These are phyloP conservation scores for Oreochromis aureus DNA, from an alignment of 2,113 vertebrate species.

Conservation along the genomic window DNA sequence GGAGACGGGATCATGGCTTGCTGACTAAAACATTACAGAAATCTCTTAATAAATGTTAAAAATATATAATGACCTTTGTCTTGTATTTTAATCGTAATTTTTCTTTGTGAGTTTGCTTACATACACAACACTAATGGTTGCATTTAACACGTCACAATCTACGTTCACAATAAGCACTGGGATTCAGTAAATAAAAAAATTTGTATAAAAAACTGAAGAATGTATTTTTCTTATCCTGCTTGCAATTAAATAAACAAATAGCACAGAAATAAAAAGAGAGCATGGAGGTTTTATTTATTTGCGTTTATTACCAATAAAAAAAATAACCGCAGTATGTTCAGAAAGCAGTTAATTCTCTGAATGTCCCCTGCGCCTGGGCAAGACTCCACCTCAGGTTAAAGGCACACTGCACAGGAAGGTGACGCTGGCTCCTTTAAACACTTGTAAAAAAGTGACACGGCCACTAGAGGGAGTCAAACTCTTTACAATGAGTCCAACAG, in stretches of 20 bases:
- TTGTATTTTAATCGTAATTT: accelerated
- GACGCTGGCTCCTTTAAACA: accelerated
- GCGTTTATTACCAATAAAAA: background rate
- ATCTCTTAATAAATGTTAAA: background rate
- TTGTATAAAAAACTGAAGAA: background rate
- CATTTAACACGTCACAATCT: background rate
- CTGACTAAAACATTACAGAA: accelerated
- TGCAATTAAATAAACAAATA: background rate
- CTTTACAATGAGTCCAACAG: background rate
- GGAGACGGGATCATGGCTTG: background rate
- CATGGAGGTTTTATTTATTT: background rate
- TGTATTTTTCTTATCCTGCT: background rate
- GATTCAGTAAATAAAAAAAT: background rate
- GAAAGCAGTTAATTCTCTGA: background rate
- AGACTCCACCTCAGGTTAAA: background rate
- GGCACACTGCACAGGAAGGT: background rate
- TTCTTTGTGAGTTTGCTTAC: background rate
- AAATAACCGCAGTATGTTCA: background rate
- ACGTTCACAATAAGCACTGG: accelerated
- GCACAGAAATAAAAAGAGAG: background rate
- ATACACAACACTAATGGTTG: background rate
- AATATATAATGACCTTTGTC: background rate
- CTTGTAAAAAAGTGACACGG: background rate
- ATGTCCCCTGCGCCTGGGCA: background rate
- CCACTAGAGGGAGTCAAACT: background rate